These are phyloP conservation scores for Ptychodera flava DNA, from an alignment of 35 echinoderm and acorn worm species.

Conservation along the genomic window DNA sequence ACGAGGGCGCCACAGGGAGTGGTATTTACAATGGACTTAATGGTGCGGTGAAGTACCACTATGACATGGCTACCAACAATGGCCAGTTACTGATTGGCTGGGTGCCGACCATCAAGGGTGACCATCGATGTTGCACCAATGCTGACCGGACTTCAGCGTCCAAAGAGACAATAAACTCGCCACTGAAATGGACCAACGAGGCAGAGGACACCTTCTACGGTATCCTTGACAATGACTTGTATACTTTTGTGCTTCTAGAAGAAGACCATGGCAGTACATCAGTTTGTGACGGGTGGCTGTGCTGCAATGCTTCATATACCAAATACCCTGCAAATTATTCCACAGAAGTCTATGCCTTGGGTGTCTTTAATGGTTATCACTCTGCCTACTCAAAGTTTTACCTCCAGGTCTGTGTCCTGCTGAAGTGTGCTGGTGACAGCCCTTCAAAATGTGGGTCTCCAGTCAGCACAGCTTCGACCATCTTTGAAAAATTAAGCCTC, in stretches of 20 bases:
- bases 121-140: not conserved
- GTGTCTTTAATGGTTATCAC: conserved; percentile 82
- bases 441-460: conserved; percentile 64
- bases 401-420: conserved; percentile 62
- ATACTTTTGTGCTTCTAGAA: conserved; percentile 49
- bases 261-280: conserved; percentile 19
- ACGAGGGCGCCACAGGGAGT: conserved; percentile 72
- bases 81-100: conserved; percentile 50
- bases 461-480: conserved; percentile 37
- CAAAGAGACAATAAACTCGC: not conserved
- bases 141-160: not conserved
- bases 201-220: conserved; percentile 26
- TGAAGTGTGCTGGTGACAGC: conserved; percentile 34
- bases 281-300: conserved; percentile 43
- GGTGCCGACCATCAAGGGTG: not conserved
- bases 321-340: not conserved
- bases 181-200: not conserved
- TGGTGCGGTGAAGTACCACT: conserved; percentile 66
- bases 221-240: conserved; percentile 65
- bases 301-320: conserved; percentile 51
- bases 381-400: conserved; percentile 59
- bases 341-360: conserved; percentile 72
- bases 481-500: conserved; percentile 41
- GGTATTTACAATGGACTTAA: conserved; percentile 41
- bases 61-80: conserved; percentile 58